phyloP scores from a whole-genome alignment of 23 tunicate genomes.

The Corella eumyota region DNA sequence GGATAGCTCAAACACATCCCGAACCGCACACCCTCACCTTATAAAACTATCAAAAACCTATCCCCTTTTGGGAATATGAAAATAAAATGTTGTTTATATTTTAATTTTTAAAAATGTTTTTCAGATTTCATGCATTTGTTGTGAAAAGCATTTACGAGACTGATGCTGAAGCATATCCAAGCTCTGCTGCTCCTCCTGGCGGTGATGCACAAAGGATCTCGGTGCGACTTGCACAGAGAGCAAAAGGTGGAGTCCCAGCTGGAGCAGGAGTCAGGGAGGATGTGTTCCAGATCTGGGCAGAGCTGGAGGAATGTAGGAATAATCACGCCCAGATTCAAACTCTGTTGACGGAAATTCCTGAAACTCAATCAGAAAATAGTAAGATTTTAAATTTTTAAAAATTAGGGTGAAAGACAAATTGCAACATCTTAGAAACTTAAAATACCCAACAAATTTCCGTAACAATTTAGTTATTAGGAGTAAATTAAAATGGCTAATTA shows the following conservation, averaged over 20 bases:
- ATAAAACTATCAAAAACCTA: too few species aligned
- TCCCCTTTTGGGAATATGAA: too few species aligned
- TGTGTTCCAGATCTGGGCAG: conserved; percentile 65
- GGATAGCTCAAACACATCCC: too few species aligned
- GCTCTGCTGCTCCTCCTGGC: conserved; percentile 66
- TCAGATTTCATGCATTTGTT: conserved; percentile 87
- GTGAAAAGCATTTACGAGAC: conserved; percentile 72
- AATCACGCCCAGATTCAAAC: conserved; percentile 67
- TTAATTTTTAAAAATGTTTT: neutral
- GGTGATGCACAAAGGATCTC: conserved; percentile 44
- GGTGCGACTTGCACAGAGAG: conserved; percentile 50
- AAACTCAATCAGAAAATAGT: conserved; percentile 30
- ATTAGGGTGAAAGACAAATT: too few species aligned
- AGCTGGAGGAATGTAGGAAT: conserved; percentile 69
- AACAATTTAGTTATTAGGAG: too few species aligned
- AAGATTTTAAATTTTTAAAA: too few species aligned
- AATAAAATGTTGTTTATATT: too few species aligned
- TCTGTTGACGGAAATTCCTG: conserved; percentile 48
- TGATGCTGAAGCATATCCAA: conserved; percentile 59
- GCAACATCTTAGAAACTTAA: too few species aligned
- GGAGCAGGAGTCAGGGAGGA: conserved; percentile 93
- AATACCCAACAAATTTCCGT: too few species aligned
- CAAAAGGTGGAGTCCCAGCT: conserved; percentile 68
- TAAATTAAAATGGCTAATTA: too few species aligned
- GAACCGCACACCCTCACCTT: too few species aligned